Percentiles rank a stretch among this genome's conserved stretches.
These are phyloP conservation scores for Drosophila rubida DNA, from an alignment of 2,888 invertebrate genomes.

Conservation along the genomic window DNA sequence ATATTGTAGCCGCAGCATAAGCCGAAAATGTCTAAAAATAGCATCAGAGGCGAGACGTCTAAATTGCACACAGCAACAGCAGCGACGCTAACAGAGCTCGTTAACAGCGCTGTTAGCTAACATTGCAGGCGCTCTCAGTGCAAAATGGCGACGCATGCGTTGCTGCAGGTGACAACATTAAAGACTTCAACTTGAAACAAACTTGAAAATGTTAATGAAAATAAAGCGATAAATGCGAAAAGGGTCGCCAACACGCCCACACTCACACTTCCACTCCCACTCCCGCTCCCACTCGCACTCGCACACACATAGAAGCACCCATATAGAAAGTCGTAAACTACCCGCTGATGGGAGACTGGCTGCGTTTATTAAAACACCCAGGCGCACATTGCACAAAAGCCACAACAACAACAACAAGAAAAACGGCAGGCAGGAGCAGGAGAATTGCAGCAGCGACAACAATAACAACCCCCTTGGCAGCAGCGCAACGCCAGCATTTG, in stretches of 20 bases:
- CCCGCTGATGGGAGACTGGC: constrained; percentile 30
- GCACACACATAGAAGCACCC: constrained; percentile 11
- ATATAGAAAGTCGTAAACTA: constrained; percentile 16
- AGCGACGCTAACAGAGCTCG: constrained; percentile 12
- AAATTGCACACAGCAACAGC: constrained; percentile 43
- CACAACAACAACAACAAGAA: constrained; percentile 30
- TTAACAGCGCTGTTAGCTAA: constrained; percentile 44
- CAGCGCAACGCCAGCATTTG: constrained; percentile 42
- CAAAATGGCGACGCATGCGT: constrained; percentile 66
- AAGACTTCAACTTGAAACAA: constrained; percentile 48
- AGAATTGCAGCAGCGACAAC: constrained; percentile 23
- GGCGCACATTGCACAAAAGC: constrained; percentile 56
- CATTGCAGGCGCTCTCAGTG: constrained; percentile 16
- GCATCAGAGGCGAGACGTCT: constrained; percentile 45
- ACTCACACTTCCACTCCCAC: constrained; percentile 8
- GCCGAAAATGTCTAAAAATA: constrained; percentile 59
- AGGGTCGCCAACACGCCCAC: constrained; percentile 37
- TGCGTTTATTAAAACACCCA: constrained; percentile 76
- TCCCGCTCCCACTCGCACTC: constrained; percentile 6
- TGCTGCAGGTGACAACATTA: constrained; percentile 40
- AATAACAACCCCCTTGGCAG: constrained; percentile 40
- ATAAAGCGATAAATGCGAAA: constrained; percentile 63
- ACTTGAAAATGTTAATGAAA: constrained; percentile 78
- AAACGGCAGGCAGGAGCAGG: constrained; percentile 15
- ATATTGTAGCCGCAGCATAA: constrained; percentile 23